A percentile compares a stretch with the other conserved stretches of the same genome.
Evolutionary conservation across 2,888 invertebrate genomes (phyloP).

Genomic region (Volucella zonaria): DNA sequence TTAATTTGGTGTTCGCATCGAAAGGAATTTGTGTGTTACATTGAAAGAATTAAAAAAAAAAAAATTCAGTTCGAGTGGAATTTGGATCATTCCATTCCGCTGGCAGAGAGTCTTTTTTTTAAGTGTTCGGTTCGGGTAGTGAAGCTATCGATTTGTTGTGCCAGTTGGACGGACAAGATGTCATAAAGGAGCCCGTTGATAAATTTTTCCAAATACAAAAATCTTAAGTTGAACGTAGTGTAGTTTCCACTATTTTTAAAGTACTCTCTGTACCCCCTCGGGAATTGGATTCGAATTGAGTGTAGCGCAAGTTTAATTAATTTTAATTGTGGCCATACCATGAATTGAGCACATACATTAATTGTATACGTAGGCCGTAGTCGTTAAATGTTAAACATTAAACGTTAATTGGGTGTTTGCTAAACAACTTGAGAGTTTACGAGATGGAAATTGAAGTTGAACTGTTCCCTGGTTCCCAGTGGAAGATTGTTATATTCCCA

Average conservation of each 20-base stretch:
- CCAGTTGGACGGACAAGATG: slow-evolving; percentile 39
- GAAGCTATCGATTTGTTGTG: slow-evolving; percentile 62
- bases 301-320: slow-evolving; percentile 51
- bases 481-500: too few relatives aligned
- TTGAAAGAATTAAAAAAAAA: not conserved
- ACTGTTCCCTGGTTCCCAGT: not conserved
- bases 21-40: not conserved
- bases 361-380: not conserved
- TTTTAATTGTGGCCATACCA: slow-evolving; percentile 38
- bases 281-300: slow-evolving; percentile 11
- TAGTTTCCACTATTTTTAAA: too few relatives aligned
- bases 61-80: too few relatives aligned
- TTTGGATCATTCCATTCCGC: slow-evolving; percentile 11
- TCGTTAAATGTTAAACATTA: not conserved
- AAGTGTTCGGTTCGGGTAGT: not conserved
- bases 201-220: too few relatives aligned
- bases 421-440: slow-evolving; percentile 32
- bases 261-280: too few relatives aligned
- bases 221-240: too few relatives aligned
- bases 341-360: not conserved
- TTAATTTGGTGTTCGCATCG: not conserved
- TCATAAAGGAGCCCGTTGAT: slow-evolving; percentile 19
- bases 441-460: slow-evolving; percentile 7
- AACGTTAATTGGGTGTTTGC: slow-evolving; percentile 51
- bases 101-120: slow-evolving; percentile 11